phyloP scores from a whole-genome alignment of 2,888 invertebrate species.

The Machimus rusticus region DNA sequence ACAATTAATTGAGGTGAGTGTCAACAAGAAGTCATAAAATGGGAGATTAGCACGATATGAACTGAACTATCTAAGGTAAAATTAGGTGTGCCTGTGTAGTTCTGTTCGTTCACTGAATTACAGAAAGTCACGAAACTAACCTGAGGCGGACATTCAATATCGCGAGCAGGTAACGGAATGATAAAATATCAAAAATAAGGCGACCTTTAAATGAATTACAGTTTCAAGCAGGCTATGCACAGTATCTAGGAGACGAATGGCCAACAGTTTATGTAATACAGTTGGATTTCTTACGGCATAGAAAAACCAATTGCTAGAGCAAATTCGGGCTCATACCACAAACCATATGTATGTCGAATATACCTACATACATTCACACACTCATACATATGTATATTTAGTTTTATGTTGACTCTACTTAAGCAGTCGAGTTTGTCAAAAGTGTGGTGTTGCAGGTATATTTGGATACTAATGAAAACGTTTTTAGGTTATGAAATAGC shows the following conservation, averaged over 20 bases:
- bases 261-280: not conserved
- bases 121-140: slow-evolving; percentile 28
- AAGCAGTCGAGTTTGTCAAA: too few relatives aligned
- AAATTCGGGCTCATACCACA: not conserved
- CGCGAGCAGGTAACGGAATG: not conserved
- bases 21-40: slow-evolving; percentile 41
- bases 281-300: not conserved
- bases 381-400: too few relatives aligned
- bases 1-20: slow-evolving; percentile 39
- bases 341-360: not conserved
- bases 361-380: too few relatives aligned
- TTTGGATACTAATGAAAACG: too few relatives aligned
- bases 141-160: not conserved
- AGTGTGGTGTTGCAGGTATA: too few relatives aligned
- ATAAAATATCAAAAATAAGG: slow-evolving; percentile 1
- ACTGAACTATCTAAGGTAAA: not conserved
- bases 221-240: not conserved
- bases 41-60: slow-evolving; percentile 36
- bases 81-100: slow-evolving; percentile 26
- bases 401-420: too few relatives aligned
- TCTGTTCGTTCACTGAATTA: slow-evolving; percentile 11
- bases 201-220: slow-evolving; percentile 29
- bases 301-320: not conserved
- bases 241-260: not conserved
- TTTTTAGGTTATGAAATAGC: not conserved